Evolutionary conservation across 2,113 vertebrate species (phyloP).

Genomic region (Urocynchramus pylzowi): DNA sequence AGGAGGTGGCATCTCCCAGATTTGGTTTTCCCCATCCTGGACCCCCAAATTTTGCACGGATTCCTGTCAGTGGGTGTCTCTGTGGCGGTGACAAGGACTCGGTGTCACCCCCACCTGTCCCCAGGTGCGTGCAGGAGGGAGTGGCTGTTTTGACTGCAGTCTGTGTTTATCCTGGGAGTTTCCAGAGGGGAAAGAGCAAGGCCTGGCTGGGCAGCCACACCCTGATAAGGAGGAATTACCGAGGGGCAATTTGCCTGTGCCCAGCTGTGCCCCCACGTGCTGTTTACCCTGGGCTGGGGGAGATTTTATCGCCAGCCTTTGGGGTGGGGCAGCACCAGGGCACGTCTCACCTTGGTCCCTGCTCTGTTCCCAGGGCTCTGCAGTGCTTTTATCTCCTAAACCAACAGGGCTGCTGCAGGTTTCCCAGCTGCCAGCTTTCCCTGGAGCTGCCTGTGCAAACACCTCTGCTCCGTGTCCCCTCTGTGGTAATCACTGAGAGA

Average conservation of each 20-base stretch:
- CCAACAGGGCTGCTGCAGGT: neutral
- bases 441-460: neutral
- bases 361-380: neutral
- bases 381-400: neutral
- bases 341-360: neutral
- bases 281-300: neutral
- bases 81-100: neutral
- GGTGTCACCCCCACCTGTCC: fast-evolving
- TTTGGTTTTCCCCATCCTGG: fast-evolving
- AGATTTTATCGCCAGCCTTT: neutral
- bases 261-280: neutral
- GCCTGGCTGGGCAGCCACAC: neutral
- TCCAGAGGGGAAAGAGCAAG: neutral
- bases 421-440: neutral
- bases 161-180: neutral
- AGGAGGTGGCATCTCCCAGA: neutral
- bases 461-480: neutral
- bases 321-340: neutral
- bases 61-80: fast-evolving
- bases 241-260: neutral
- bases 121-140: neutral
- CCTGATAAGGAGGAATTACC: neutral
- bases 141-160: neutral
- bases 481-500: too few relatives aligned
- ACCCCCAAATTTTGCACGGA: fast-evolving